These are phyloP conservation scores for Lochmaea crataegi DNA, from an alignment of 2,888 invertebrate species.

Conservation along the genomic window DNA sequence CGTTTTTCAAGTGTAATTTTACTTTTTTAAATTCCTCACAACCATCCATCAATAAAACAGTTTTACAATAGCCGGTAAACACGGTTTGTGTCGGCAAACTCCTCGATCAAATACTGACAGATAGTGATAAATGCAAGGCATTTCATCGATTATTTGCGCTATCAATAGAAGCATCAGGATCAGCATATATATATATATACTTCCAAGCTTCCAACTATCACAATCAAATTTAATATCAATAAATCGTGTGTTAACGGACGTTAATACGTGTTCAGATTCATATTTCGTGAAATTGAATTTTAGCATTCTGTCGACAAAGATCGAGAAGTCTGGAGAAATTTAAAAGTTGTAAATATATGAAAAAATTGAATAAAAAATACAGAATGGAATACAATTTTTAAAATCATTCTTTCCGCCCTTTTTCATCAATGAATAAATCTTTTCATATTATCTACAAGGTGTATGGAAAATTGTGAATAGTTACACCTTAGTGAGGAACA, in stretches of 20 bases:
- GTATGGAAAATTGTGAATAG: too few relatives aligned
- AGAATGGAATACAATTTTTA: too few relatives aligned
- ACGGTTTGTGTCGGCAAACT: conserved; percentile 49
- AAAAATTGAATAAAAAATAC: too few relatives aligned
- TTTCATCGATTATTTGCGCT: conserved; percentile 51
- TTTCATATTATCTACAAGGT: too few relatives aligned
- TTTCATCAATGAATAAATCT: too few relatives aligned
- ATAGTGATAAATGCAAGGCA: conserved; percentile 50
- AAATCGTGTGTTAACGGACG: conserved; percentile 40
- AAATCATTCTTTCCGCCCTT: too few relatives aligned
- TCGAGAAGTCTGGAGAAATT: neutral
- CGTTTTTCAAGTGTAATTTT: conserved; percentile 26
- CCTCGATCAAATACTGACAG: conserved; percentile 49
- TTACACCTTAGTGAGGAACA: too few relatives aligned
- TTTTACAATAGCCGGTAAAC: conserved; percentile 49
- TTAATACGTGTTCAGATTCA: conserved; percentile 17
- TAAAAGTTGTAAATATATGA: too few relatives aligned
- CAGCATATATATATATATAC: conserved; percentile 38
- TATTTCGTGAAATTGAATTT: conserved; percentile 15
- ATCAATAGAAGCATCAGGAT: conserved; percentile 45
- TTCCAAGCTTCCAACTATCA: conserved; percentile 16
- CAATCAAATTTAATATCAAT: conserved; percentile 32
- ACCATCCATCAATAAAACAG: conserved; percentile 50
- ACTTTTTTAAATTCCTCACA: conserved; percentile 36
- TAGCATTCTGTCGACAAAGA: neutral